These are phyloP conservation scores for Engraulis encrasicolus DNA, from an alignment of 2,113 vertebrate genomes.

Conservation along the genomic window DNA sequence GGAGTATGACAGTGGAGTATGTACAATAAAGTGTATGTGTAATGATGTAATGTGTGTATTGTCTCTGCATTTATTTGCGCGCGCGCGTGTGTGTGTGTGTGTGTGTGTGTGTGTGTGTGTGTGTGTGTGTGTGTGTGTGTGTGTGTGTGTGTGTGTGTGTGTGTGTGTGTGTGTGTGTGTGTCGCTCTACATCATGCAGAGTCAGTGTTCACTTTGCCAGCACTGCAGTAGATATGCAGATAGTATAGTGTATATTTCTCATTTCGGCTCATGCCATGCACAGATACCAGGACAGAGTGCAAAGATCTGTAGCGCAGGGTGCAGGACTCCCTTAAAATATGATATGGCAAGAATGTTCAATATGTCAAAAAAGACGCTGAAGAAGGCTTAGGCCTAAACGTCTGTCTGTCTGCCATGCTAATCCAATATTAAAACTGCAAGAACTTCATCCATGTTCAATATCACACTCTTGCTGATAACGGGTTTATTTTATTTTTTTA, in stretches of 20 bases:
- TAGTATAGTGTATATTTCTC: neutral
- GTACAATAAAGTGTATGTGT: neutral
- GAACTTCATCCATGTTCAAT: too few species aligned
- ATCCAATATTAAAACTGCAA: too few species aligned
- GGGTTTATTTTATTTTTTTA: too few species aligned
- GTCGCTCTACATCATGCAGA: neutral
- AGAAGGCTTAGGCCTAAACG: too few species aligned
- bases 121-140: neutral
- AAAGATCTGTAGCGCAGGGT: too few species aligned
- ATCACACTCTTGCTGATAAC: too few species aligned
- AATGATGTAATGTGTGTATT: neutral
- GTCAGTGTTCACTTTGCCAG: neutral
- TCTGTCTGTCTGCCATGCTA: too few species aligned
- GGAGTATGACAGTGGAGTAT: neutral
- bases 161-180: neutral
- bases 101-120: neutral
- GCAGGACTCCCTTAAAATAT: too few species aligned
- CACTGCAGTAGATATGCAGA: slow-evolving; percentile 5
- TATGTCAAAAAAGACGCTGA: too few species aligned
- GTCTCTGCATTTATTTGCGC: neutral
- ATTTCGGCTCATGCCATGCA: neutral
- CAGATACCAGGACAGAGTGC: neutral
- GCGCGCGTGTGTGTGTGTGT: neutral
- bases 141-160: neutral
- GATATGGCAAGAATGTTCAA: too few species aligned